Percentiles rank a stretch among this genome's conserved stretches.
These are phyloP conservation scores for Drosophila emarginata DNA, from an alignment of 2,888 invertebrate genomes.

Conservation along the genomic window DNA sequence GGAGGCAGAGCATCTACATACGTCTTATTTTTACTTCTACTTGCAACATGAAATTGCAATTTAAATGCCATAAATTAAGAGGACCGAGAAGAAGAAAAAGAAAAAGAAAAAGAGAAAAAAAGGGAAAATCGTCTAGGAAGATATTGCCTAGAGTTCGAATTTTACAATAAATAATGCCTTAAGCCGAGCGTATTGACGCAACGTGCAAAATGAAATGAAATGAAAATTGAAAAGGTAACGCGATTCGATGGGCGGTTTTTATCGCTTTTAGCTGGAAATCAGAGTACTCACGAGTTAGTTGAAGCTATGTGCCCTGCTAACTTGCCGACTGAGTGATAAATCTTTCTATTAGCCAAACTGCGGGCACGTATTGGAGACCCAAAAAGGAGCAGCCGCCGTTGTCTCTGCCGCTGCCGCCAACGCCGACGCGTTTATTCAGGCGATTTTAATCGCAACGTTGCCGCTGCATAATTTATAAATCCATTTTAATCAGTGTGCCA, in stretches of 20 bases:
- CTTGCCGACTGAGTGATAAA: conserved; percentile 68
- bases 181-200: conserved; percentile 58
- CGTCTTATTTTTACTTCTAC: conserved; percentile 8
- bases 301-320: conserved; percentile 38
- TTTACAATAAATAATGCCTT: conserved; percentile 60
- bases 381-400: conserved; percentile 14
- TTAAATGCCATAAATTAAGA: conserved; percentile 74
- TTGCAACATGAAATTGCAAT: conserved; percentile 72
- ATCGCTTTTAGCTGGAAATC: conserved; percentile 49
- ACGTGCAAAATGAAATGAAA: conserved; percentile 65
- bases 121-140: conserved; percentile 45
- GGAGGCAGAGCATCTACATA: conserved; percentile 7
- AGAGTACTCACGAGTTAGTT: conserved; percentile 18
- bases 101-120: conserved; percentile 58
- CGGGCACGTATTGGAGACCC: conserved; percentile 40
- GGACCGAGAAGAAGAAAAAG: conserved; percentile 34
- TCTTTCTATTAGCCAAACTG: conserved; percentile 79
- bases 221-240: conserved; percentile 75
- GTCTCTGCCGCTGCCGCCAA: conserved; percentile 51
- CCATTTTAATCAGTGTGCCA: conserved; percentile 74
- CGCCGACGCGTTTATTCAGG: conserved; percentile 62
- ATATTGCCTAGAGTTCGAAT: conserved; percentile 10
- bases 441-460: conserved; percentile 72
- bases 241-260: conserved; percentile 49
- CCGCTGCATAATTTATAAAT: conserved; percentile 78